These are phyloP conservation scores for Pelochelys cantorii DNA, from an alignment of 2,797 vertebrate species.

Conservation along the genomic window DNA sequence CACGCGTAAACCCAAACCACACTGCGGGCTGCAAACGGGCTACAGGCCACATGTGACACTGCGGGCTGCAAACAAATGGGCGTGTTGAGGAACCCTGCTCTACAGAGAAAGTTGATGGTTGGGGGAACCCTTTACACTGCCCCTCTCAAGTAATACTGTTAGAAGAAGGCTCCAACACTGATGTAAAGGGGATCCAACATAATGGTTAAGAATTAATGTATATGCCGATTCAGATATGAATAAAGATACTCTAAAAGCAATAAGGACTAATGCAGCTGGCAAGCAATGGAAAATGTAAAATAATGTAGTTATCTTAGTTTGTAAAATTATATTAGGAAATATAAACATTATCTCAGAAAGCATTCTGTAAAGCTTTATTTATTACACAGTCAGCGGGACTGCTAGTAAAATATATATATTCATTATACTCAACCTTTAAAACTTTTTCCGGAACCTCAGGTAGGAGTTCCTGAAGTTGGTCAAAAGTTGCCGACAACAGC, in stretches of 20 bases:
- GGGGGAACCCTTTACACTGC: not conserved
- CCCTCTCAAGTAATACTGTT: not conserved
- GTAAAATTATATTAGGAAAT: not conserved
- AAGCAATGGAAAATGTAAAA: not conserved
- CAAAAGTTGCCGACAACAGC: slow-evolving; percentile 84
- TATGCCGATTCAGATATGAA: not conserved
- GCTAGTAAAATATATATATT: not conserved
- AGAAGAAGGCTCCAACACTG: not conserved
- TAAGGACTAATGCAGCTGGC: not conserved
- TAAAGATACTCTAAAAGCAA: not conserved
- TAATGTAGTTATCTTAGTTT: not conserved
- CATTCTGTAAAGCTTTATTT: not conserved
- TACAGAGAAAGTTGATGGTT: not conserved
- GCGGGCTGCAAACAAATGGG: no score
- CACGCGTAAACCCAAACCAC: no score
- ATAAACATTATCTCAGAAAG: not conserved
- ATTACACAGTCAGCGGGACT: not conserved
- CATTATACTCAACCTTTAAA: slow-evolving; percentile 86
- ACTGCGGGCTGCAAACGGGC: no score
- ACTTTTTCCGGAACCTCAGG: slow-evolving; percentile 91
- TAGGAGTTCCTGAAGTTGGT: slow-evolving; percentile 86
- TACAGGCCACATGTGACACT: no score
- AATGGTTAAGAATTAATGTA: not conserved
- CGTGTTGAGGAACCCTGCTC: no score
- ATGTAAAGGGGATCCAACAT: not conserved